Base-by-base conservation (phyloP, 2,113 vertebrate genomes). In the Gallinago paraguaiae region DNA sequence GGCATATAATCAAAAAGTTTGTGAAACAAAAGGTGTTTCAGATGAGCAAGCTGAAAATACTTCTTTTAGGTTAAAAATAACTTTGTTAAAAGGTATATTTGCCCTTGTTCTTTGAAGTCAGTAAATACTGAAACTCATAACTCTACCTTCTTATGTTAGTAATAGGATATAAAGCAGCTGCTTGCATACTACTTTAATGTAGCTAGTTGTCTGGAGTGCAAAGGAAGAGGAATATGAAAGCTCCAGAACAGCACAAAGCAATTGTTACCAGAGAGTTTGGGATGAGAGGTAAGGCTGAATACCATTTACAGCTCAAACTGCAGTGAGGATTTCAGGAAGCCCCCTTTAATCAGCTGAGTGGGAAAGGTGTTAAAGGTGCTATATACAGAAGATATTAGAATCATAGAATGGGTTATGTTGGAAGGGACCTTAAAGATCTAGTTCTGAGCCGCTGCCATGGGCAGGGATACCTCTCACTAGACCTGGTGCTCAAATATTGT, bases 341-440 rank as follows among this genome's bases (percentile, higher is more conserved):
- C 23, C 31, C 27, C 7, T 50, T 28, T 22, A 25, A 51, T 43
- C 18, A 45, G 0, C n/a, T 22, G 56, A 31, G 25, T 7, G 6
- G 31, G 7, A 39, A 24, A 0, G 1, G 35, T 1, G 6, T 7
- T 41, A 4, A 3, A 25, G 56, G 39, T 94, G 67, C 63, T 31
- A 4, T 9, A 5, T 3, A 28, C 15, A 74, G 68, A 70, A 53
- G 54, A 33, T 4, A 31, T 2, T 61, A 37, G 59, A 37, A 25
- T 35, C 23, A 17, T 25, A 37, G 59, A 37, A 37, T 27, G 35
- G 10, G 17, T 61, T 61, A 61, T 10, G 35, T 39, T 61, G 24
- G 24, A 39, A 39, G 60, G 10, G 60, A 61, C 24, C 7, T 61
- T 27, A 61, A 61, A 39, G 24, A 61, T 37, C 16, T 27, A 11